These are phyloP conservation scores for Nomada lathburiana DNA, from an alignment of 2,888 invertebrate species.

Conservation along the genomic window DNA sequence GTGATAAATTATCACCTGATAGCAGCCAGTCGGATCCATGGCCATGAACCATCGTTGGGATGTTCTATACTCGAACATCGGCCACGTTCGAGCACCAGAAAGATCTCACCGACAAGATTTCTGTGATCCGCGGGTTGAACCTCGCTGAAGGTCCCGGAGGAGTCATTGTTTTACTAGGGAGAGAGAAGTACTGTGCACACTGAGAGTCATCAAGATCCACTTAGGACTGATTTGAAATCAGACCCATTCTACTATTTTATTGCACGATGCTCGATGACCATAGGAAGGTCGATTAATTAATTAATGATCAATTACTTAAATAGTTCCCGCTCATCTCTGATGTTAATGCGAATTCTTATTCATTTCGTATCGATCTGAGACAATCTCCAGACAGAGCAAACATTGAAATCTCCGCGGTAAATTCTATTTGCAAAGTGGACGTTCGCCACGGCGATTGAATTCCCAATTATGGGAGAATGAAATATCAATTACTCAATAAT, in stretches of 20 bases:
- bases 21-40: slow-evolving; percentile 37
- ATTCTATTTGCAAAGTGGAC: slow-evolving; percentile 8
- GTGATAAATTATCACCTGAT: slow-evolving; percentile 43
- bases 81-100: slow-evolving; percentile 14
- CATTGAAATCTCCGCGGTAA: background rate
- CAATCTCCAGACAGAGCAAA: background rate
- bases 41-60: slow-evolving; percentile 34
- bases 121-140: slow-evolving; percentile 10
- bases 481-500: slow-evolving; percentile 41
- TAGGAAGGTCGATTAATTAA: too few relatives aligned
- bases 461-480: slow-evolving; percentile 40
- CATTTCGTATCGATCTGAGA: background rate
- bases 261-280: too few relatives aligned
- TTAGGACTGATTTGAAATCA: background rate
- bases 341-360: slow-evolving; percentile 15
- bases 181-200: slow-evolving; percentile 17
- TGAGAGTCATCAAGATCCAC: slow-evolving; percentile 40
- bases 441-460: slow-evolving; percentile 23
- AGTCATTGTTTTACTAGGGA: slow-evolving; percentile 50
- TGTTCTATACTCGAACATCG: slow-evolving; percentile 21
- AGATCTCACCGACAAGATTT: slow-evolving; percentile 26
- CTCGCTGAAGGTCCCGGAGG: slow-evolving; percentile 29
- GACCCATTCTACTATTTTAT: too few relatives aligned
- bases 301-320: too few relatives aligned
- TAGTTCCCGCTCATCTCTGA: background rate